A percentile compares a stretch with the other conserved stretches of the same genome.
Conservation (phyloP, 2,113 vertebrate species). For the Lynx canadensis region DNA sequence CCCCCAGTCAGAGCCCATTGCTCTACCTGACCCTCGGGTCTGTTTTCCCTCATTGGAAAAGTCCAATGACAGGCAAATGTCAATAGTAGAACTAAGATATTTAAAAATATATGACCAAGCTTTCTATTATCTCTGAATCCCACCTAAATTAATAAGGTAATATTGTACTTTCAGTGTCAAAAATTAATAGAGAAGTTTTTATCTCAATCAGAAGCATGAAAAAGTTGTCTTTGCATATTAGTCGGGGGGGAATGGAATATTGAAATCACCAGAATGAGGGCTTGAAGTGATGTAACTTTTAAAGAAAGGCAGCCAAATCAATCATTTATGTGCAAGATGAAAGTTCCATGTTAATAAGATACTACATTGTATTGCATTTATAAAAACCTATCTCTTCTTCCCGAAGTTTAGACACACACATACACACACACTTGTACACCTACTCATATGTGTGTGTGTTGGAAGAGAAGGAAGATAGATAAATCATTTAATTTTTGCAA, state of each 20-base stretch:
- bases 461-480: neutral
- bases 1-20: neutral
- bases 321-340: neutral
- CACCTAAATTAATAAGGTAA: constrained; percentile 5
- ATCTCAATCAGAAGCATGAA: neutral
- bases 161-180: neutral
- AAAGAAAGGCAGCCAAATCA: constrained; percentile 8
- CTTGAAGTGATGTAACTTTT: neutral
- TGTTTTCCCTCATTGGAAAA: neutral
- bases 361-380: neutral
- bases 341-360: constrained; percentile 8
- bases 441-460: neutral
- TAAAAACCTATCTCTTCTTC: neutral
- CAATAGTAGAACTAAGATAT: neutral
- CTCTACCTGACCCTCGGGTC: neutral
- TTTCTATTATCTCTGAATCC: neutral
- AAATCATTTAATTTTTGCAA: neutral
- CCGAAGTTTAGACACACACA: neutral
- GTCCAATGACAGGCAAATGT: neutral
- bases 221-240: neutral
- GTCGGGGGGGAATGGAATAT: neutral
- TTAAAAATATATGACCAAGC: neutral
- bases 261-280: neutral
- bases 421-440: neutral
- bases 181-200: constrained; percentile 26